Percentiles rank a stretch among this genome's conserved stretches.
Conservation (phyloP, 2,113 vertebrate species). For the Actenoides lindsayi region DNA sequence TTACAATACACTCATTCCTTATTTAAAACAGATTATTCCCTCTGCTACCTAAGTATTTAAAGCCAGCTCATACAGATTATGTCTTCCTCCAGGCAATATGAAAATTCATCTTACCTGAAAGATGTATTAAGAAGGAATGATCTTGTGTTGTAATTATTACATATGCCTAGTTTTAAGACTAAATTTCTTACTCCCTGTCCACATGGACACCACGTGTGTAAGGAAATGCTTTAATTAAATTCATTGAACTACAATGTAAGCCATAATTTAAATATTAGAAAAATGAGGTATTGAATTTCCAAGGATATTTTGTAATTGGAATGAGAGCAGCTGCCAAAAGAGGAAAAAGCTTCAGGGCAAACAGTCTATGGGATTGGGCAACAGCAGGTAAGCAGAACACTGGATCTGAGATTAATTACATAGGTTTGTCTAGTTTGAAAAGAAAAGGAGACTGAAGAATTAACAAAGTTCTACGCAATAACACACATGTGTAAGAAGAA, state of each 20-base stretch:
- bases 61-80: not conserved
- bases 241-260: conserved; percentile 27
- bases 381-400: conserved; percentile 42
- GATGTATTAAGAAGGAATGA: not conserved
- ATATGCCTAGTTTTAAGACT: not conserved
- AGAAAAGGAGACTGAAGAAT: not conserved
- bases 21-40: conserved; percentile 20
- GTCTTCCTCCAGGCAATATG: not conserved
- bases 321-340: conserved; percentile 39
- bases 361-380: not conserved
- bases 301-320: conserved; percentile 47
- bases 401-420: conserved; percentile 16
- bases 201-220: conserved; percentile 58
- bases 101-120: conserved; percentile 17
- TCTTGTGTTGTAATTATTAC: not conserved
- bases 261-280: conserved; percentile 58
- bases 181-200: not conserved
- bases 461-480: not conserved
- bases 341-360: conserved; percentile 21
- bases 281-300: conserved; percentile 60
- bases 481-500: not conserved
- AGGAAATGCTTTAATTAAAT: conserved; percentile 66
- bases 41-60: not conserved
- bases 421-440: not conserved
- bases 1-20: not conserved